A percentile compares a stretch with the other conserved stretches of the same genome.
These are phyloP conservation scores for Astyanax mexicanus DNA, from an alignment of 2,797 vertebrate species.

Conservation along the genomic window DNA sequence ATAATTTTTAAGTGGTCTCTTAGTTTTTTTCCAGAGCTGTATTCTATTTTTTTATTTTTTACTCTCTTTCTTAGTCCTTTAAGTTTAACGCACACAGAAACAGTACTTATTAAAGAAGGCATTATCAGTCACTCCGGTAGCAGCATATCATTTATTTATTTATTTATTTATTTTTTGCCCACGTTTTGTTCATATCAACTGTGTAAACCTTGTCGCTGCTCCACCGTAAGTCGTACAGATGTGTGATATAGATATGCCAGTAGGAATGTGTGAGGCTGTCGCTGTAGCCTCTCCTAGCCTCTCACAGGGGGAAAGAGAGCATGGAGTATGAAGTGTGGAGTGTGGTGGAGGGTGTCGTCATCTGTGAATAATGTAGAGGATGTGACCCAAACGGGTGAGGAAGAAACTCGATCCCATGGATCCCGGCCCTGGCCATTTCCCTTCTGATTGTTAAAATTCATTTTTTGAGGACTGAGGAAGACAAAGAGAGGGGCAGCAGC, in stretches of 20 bases:
- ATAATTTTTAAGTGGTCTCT: no score
- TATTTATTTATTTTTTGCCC: no score
- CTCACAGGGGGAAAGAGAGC: no score
- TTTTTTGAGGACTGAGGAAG: constrained; percentile 51
- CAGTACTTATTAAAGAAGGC: neutral
- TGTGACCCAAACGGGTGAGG: constrained; percentile 50
- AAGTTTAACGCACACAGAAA: constrained; percentile 29
- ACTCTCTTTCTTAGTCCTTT: neutral
- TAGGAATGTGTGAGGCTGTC: constrained; percentile 48
- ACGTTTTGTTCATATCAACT: constrained; percentile 11
- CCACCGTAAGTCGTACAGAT: constrained; percentile 17
- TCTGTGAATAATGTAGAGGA: constrained; percentile 59
- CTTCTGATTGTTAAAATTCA: constrained; percentile 56
- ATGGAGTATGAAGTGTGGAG: no score
- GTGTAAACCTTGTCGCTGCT: constrained; percentile 21
- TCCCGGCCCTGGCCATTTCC: constrained; percentile 51
- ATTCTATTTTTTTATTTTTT: no score
- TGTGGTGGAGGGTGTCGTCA: constrained; percentile 48
- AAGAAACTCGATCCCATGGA: constrained; percentile 55
- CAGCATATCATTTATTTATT: neutral
- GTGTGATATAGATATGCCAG: constrained; percentile 39
- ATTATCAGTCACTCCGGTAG: neutral
- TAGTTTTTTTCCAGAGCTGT: no score
- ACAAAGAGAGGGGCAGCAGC: constrained; percentile 48
- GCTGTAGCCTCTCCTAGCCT: neutral